A percentile compares a stretch with the other conserved stretches of the same genome.
phyloP scores from a whole-genome alignment of 2,888 invertebrate species.

The Apeira syringaria region DNA sequence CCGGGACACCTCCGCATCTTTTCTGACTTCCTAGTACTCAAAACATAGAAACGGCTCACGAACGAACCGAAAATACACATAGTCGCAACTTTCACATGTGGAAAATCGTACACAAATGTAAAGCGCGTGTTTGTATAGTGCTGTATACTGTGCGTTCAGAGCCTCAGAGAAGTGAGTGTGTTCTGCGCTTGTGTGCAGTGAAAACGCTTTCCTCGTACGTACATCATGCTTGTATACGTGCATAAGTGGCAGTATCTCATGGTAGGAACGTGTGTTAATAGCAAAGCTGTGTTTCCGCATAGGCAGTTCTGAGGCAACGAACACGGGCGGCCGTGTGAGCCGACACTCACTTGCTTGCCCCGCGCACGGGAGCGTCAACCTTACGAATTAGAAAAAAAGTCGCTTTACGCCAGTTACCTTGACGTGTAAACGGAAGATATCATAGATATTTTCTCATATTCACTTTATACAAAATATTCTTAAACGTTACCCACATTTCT shows the following conservation, averaged over 20 bases:
- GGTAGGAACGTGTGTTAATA: slow-evolving; percentile 80
- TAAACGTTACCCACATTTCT: no score
- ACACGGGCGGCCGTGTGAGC: slow-evolving; percentile 65
- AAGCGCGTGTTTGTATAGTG: slow-evolving; percentile 50
- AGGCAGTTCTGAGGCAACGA: slow-evolving; percentile 73
- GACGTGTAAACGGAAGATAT: slow-evolving; percentile 36
- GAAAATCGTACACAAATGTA: slow-evolving; percentile 64
- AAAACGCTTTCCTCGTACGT: slow-evolving; percentile 65
- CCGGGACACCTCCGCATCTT: slow-evolving; percentile 39
- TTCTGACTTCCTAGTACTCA: slow-evolving; percentile 63
- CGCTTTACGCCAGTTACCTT: slow-evolving; percentile 56
- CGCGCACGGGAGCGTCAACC: slow-evolving; percentile 80
- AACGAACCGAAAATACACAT: slow-evolving; percentile 66
- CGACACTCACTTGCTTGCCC: slow-evolving; percentile 57
- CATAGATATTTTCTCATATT: slow-evolving; percentile 36
- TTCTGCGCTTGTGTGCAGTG: slow-evolving; percentile 52
- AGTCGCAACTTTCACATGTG: slow-evolving; percentile 59
- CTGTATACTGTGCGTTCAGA: slow-evolving; percentile 45
- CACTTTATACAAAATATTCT: no score
- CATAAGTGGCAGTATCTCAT: slow-evolving; percentile 79
- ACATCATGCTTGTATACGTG: slow-evolving; percentile 50
- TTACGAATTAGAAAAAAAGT: slow-evolving; percentile 78
- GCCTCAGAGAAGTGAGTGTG: slow-evolving; percentile 11
- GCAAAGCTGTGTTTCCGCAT: slow-evolving; percentile 80
- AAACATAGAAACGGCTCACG: slow-evolving; percentile 74